Base-by-base conservation (phyloP, 1,140 invertebrate species). In the Euura lappo region DNA sequence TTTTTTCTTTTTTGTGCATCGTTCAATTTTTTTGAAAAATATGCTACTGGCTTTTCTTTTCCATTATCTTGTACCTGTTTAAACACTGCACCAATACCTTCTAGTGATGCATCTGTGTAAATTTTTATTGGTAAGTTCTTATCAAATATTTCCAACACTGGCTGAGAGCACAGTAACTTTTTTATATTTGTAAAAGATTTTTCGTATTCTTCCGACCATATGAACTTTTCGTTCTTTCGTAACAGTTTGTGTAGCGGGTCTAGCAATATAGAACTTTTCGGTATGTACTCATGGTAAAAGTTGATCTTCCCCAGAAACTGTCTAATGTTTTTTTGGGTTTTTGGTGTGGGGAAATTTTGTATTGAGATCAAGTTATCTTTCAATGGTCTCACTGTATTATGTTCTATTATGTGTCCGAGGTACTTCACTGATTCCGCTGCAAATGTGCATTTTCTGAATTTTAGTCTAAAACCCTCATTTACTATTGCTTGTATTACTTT, bases 331-430 rank as follows among this genome's bases (percentile, higher is more conserved):
- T 74, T 73, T 71, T 77, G 64, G n/a, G 73, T 72, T 45, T 71
- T 64, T 11, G 76, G 74, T 47, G 71, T 74, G 44, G 71, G 60
- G 66, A 77, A 79, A 65, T 79, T 74, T 74, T 69, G 51, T 71
- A 81, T 79, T 44, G 76, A 51, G 43, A 71, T 76, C 60, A 81
- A 71, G 65, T 80, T 81, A 68, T 79, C 75, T 68, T 78, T 72
- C 64, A 77, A 44, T 46, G 77, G 79, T 65, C 13, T 66, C 2
- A 81, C 73, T 46, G 67, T 70, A 73, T 78, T 80, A 43, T 80
- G 45, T 72, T 75, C 43, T 43, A 80, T 77, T 67, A 77, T 75
- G 76, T 80, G 77, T 42, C 77, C 79, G 42, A 79, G 65, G 76
- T 81, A 80, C 71, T 74, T 81, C 7, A 80, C 78, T 45, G 72